A percentile compares a stretch with the other conserved stretches of the same genome.
Conservation (phyloP, 2,113 vertebrate species). For the Antidorcas marsupialis region DNA sequence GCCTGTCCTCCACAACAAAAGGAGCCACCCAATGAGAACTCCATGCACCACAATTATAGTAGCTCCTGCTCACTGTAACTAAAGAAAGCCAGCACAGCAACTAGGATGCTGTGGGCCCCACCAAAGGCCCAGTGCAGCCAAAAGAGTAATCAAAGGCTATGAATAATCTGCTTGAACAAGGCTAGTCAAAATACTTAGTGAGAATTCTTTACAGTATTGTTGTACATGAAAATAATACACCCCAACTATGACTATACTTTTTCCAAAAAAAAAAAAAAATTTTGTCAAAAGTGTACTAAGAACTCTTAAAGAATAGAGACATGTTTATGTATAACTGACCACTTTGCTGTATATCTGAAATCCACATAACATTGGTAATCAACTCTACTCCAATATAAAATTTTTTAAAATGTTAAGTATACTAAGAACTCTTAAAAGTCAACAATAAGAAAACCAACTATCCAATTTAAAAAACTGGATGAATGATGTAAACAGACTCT, state of each 20-base stretch:
- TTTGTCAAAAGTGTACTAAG: not conserved
- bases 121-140: not conserved
- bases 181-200: not conserved
- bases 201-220: not conserved
- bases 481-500: not conserved
- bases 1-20: not conserved
- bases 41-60: not conserved
- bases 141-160: not conserved
- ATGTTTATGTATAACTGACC: not conserved
- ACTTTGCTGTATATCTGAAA: not conserved
- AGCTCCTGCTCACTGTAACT: not conserved
- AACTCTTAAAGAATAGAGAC: not conserved
- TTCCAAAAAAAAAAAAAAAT: constrained; percentile 24
- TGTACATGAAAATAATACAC: not conserved
- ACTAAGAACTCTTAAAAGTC: not conserved
- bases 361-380: not conserved
- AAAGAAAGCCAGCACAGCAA: not conserved
- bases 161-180: not conserved
- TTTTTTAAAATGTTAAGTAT: not conserved
- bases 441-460: not conserved
- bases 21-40: not conserved
- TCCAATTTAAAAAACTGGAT: not conserved
- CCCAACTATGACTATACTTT: not conserved
- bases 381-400: not conserved
- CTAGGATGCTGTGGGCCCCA: not conserved